Base-by-base conservation (phyloP, 2,888 invertebrate genomes). In the Apocheima hispidaria region DNA sequence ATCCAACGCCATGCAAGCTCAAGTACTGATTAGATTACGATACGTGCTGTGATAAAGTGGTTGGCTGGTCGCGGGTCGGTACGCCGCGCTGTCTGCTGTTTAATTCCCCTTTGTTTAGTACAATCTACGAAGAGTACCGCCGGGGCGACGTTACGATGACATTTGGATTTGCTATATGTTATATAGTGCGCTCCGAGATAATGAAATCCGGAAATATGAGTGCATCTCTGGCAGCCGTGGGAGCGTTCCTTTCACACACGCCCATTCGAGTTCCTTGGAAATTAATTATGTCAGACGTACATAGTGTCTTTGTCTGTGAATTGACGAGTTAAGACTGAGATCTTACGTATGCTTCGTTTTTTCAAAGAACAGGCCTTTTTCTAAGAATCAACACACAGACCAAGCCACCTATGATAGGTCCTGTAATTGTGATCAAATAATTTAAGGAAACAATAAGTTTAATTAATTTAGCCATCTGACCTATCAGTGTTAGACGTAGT, bases 81-180 rank as follows among this genome's bases (percentile, higher is more conserved):
- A 77, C 82, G 70, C 81, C 80, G 74, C 81, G 73, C 81, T 84
- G 81, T 84, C 82, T 84, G 78, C 82, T 82, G 79, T 83, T 84
- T 86, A 86, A 86, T 86, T 78, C 84, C 76, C 83, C 81, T 85
- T 86, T 87, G 83, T 84, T 84, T 84, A 86, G 83, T 84, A 83
- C 80, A 84, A 85, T 87, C 86, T 84, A 85, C 85, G 68, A 77
- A 75, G 82, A 83, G 77, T 82, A 80, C 81, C 69, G 75, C 78
- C 74, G 75, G 77, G 79, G 85, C 82, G 79, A 80, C 80, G 80
- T 83, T 87, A 84, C 80, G 81, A 84, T 83, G 84, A 86, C 86
- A 83, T 84, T 81, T 73, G 75, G 75, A 81, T 80, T 77, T 76
- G 71, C 73, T 71, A 75, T 75, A 76, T 81, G 81, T 60, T 41